phyloP scores from a whole-genome alignment of 92 coral and sea anemone genomes.

The Galaxea fascicularis region DNA sequence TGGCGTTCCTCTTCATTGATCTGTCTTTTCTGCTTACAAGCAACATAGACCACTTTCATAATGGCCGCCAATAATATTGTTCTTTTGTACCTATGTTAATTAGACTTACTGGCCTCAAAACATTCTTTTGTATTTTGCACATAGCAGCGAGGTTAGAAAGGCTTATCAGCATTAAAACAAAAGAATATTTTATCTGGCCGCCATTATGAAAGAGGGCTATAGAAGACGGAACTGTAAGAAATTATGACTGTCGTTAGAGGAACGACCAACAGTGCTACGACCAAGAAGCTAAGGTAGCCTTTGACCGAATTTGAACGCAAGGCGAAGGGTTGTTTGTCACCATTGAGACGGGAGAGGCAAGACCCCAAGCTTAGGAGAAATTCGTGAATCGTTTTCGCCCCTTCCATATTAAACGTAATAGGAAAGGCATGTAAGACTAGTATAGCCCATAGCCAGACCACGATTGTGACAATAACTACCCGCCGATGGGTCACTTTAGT shows the following conservation, averaged over 20 bases:
- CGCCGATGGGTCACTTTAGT: slow-evolving; percentile 34
- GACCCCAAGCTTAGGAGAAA: neutral
- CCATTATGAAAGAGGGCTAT: too few species aligned
- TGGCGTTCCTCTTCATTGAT: neutral
- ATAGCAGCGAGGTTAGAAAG: too few species aligned
- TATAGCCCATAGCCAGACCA: slow-evolving; percentile 37
- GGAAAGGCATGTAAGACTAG: neutral
- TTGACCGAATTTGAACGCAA: neutral
- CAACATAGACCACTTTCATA: too few species aligned
- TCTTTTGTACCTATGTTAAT: too few species aligned
- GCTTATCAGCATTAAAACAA: too few species aligned
- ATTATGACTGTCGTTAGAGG: neutral
- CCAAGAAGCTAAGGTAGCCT: slow-evolving; percentile 19
- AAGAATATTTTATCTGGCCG: too few species aligned
- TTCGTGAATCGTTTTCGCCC: neutral
- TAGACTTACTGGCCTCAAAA: too few species aligned
- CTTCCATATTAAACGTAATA: neutral
- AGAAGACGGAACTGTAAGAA: slow-evolving; percentile 13
- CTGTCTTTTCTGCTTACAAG: slow-evolving; percentile 15
- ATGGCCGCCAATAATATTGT: too few species aligned
- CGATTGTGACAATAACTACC: neutral
- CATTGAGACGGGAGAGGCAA: neutral
- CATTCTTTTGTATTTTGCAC: too few species aligned
- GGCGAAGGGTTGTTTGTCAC: neutral
- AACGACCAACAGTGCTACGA: slow-evolving; percentile 3